A percentile compares a stretch with the other conserved stretches of the same genome.
phyloP scores from a whole-genome alignment of 2,888 invertebrate species.

The Athetis lepigone region DNA sequence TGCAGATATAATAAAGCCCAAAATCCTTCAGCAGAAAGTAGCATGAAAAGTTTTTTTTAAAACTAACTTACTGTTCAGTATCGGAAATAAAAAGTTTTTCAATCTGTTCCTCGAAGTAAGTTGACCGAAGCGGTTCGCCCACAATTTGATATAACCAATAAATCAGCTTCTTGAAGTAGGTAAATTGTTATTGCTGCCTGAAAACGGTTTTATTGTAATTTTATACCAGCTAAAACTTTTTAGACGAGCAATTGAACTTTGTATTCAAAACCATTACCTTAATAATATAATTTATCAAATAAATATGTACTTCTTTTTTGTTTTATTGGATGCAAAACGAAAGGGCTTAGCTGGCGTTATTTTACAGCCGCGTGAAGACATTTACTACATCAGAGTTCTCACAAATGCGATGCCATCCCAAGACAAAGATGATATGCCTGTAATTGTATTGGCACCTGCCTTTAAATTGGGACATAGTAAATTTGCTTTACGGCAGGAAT shows the following conservation, averaged over 20 bases:
- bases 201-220: constrained; percentile 33
- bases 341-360: too few relatives aligned
- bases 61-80: constrained; percentile 54
- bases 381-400: too few relatives aligned
- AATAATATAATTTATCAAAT: too few relatives aligned
- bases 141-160: constrained; percentile 60
- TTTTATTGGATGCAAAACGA: too few relatives aligned
- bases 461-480: too few relatives aligned
- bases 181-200: constrained; percentile 48
- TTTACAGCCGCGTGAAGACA: too few relatives aligned
- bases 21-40: constrained; percentile 35
- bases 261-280: neutral
- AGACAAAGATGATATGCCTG: too few relatives aligned
- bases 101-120: constrained; percentile 59
- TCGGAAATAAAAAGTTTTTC: constrained; percentile 68
- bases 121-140: constrained; percentile 58
- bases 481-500: too few relatives aligned
- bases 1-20: constrained; percentile 28
- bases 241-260: neutral
- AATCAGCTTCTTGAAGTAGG: constrained; percentile 54
- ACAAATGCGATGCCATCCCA: too few relatives aligned
- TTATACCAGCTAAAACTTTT: constrained; percentile 7
- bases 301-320: too few relatives aligned
- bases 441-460: too few relatives aligned
- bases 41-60: constrained; percentile 26